These are phyloP conservation scores for Plemyria rubiginata DNA, from an alignment of 2,888 invertebrate species.

Conservation along the genomic window DNA sequence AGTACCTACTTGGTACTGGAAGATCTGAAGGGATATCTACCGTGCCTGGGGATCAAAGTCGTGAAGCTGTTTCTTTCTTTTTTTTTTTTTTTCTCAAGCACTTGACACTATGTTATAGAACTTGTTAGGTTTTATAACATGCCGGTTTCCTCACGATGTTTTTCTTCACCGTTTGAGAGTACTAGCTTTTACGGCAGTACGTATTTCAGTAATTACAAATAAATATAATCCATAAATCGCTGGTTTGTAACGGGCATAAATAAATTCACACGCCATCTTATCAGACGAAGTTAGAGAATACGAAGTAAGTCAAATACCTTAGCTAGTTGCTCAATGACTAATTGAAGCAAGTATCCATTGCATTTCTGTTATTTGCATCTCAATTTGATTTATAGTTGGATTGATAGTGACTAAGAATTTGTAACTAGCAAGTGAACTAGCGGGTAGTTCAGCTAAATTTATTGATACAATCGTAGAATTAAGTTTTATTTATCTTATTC, in stretches of 20 bases:
- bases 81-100: no score
- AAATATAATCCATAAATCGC: neutral
- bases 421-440: conserved; percentile 16
- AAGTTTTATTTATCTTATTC: neutral
- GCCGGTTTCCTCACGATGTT: no score
- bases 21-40: no score
- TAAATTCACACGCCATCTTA: neutral
- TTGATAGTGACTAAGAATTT: conserved; percentile 35
- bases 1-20: no score
- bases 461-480: conserved; percentile 8
- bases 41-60: no score
- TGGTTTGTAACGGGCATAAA: neutral
- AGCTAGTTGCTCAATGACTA: conserved; percentile 42
- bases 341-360: conserved; percentile 48
- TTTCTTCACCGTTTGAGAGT: no score
- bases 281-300: neutral
- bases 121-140: no score
- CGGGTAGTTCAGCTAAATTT: neutral
- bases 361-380: conserved; percentile 45
- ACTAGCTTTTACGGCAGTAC: no score
- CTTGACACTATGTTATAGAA: no score
- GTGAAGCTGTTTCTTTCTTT: no score
- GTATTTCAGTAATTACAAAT: neutral
- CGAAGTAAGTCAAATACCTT: neutral
- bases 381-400: conserved; percentile 48